phyloP scores from a whole-genome alignment of 92 coral and sea anemone genomes.

The Parazoanthus atlanticus region DNA sequence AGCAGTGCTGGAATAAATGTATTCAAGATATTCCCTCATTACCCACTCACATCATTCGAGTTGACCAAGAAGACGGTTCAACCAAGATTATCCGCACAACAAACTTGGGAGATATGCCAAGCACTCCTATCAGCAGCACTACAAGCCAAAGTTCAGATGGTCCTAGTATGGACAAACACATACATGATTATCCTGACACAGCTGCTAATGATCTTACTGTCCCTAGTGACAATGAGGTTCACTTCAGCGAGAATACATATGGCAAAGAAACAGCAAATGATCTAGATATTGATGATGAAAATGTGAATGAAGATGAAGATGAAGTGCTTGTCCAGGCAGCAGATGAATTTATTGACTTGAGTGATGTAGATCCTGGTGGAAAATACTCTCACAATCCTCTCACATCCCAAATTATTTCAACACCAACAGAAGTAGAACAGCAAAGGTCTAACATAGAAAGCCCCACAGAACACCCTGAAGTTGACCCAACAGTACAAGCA shows the following conservation, averaged over 20 bases:
- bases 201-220: constrained; percentile 2
- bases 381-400: not conserved
- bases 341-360: constrained; percentile 8
- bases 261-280: not conserved
- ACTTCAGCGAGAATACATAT: too few species aligned
- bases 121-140: not conserved
- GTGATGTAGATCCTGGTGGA: not conserved
- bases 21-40: constrained; percentile 1
- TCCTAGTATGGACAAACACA: constrained; percentile 1
- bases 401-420: not conserved
- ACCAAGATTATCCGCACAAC: constrained; percentile 33
- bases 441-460: not conserved
- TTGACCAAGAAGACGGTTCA: constrained; percentile 44
- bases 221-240: not conserved
- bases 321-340: constrained; percentile 24
- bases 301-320: constrained; percentile 7
- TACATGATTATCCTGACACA: not conserved
- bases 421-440: not conserved
- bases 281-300: not conserved
- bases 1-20: constrained; percentile 55
- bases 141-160: not conserved
- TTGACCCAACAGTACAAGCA: not conserved
- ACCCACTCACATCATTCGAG: constrained; percentile 46
- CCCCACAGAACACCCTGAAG: not conserved
- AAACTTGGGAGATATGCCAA: not conserved